These are phyloP conservation scores for Falco naumanni DNA, from an alignment of 2,797 vertebrate genomes.

Conservation along the genomic window DNA sequence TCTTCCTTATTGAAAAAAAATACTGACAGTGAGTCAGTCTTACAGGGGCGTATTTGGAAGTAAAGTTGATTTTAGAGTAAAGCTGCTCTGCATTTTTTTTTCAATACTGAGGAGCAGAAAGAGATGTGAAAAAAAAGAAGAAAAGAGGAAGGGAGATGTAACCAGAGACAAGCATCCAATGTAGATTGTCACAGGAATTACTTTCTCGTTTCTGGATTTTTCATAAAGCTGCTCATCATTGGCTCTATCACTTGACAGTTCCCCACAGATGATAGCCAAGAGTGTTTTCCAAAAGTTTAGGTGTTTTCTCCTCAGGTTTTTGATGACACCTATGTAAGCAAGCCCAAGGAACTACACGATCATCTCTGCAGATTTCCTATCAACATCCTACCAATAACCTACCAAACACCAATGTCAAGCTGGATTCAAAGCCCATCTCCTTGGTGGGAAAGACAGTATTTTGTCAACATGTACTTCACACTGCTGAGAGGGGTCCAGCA, in stretches of 20 bases:
- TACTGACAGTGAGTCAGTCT: neutral
- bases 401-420: no score
- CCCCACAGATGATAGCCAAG: neutral
- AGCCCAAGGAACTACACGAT: neutral
- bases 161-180: neutral
- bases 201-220: neutral
- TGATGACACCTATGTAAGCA: neutral
- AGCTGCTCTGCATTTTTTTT: neutral
- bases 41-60: neutral
- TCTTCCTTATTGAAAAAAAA: neutral
- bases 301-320: neutral
- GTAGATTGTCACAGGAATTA: neutral
- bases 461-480: neutral
- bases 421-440: neutral
- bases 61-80: neutral
- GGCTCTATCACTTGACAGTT: neutral
- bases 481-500: neutral
- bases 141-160: neutral
- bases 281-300: neutral
- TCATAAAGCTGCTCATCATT: neutral
- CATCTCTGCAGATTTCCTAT: neutral
- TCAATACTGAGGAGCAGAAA: neutral
- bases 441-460: accelerated
- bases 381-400: neutral
- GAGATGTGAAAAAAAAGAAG: neutral